Evolutionary conservation across 2,888 invertebrate species (phyloP), one percentile per base, ranked within the genome.

Genomic region (Bellardia bayeri): DNA sequence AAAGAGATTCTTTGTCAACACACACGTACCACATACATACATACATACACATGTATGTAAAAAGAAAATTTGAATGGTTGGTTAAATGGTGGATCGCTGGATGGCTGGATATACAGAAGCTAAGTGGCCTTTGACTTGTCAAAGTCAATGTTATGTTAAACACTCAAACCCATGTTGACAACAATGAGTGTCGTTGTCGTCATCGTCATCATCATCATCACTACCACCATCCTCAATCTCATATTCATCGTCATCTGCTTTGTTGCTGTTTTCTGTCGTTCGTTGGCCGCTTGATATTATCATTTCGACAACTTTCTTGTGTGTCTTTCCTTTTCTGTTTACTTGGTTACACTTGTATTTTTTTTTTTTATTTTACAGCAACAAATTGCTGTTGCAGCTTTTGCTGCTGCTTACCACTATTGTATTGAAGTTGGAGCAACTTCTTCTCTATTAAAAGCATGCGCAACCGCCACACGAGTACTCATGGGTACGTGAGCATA

Each of bases 61-160:
- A 37, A 74, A 54, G 16, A 11, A 76, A 69, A 63, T 76, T 63
- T 69, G 16, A 82, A 76, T 83, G 56, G 63, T 58, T 74, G 54
- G 14, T 51, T 80, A 74, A 68, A 68, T 63, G 66, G 58, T 30
- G 80, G 66, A 51, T 78, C 51, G 42, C 1, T 72, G 72, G 6
- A 51, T 76, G 71, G 5, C 56, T 58, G 72, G 37, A 45, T 42
- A 58, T 56, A 87, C 87, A 87, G 87, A 85, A 87, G 87, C 87
- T 58, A 74, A 81, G 82, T 89, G 89, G 89, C 89, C 89, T 89
- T 89, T 89, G 89, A 89, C 89, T 89, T 89, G 89, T 89, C 89
- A 89, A 85, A 88, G 83, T 88, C 88, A 83, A 87, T 88, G 85
- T 87, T 81, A 75, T 85, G 88, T 85, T 88, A 87, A 88, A 87